Evolutionary conservation across 2,888 invertebrate genomes (phyloP), one percentile per base, ranked within the genome.

Genomic region (Clistopyga incitator): DNA sequence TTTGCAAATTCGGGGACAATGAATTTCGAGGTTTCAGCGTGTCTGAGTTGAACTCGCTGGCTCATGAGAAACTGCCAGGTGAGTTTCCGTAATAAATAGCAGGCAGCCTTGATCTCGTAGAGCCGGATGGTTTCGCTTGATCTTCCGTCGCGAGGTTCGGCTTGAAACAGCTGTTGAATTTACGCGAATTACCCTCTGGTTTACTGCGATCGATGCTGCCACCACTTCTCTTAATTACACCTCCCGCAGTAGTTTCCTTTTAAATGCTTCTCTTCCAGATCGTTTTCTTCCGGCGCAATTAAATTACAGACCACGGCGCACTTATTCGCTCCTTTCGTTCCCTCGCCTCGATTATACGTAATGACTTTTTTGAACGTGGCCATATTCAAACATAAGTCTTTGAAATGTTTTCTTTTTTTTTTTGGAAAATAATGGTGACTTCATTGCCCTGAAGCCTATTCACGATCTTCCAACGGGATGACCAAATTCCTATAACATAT

Each of bases 141-240:
- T 42, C 25, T 23, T 45, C 71, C 42, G 56, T 71, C 29, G 15
- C 59, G n/a, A 25, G 23, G 65, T 52, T 71, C 68, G 38, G 18
- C 71, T 71, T 25, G 8, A 71, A 72, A 71, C 76, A 64, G 70
- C 79, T 67, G 71, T 50, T 83, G 50, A 71, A 72, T 83, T 64
- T 52, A 54, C 29, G 45, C 34, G 56, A 78, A 59, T 42, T 59
- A 50, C 70, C 15, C 18, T 25, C n/a, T 23, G 45, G 4, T 25
- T 68, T 29, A 72, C 42, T 52, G 45, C 50, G 76, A 72, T 79
- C 82, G 52, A 72, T 71, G 67, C 71, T 54, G 54, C 45, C 50
- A 34, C 70, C 75, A 23, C 45, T 72, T 67, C 61, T 83, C 79
- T 79, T 29, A 50, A 79, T 79, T 79, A 76, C 20, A 23, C 65